phyloP scores from a whole-genome alignment of 2,113 vertebrate species.

The Hippolais icterina region DNA sequence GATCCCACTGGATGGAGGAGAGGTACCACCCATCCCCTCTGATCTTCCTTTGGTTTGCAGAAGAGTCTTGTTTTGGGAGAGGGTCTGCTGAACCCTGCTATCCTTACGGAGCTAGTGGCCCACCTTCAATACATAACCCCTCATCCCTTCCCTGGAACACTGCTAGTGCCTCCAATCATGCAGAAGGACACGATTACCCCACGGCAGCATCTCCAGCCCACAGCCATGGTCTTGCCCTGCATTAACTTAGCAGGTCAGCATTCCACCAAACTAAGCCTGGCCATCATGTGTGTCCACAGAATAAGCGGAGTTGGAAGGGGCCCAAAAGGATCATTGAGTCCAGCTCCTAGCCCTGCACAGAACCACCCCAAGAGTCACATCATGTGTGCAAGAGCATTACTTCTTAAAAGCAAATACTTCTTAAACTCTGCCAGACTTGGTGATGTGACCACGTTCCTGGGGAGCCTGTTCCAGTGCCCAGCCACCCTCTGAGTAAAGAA shows the following conservation, averaged over 20 bases:
- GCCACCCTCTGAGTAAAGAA: neutral
- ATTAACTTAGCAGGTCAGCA: neutral
- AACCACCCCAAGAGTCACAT: neutral
- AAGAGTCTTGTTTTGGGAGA: fast-evolving
- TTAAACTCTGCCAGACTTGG: neutral
- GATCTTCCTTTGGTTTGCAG: neutral
- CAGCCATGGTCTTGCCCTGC: fast-evolving
- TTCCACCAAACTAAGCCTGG: neutral
- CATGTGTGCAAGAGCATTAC: neutral
- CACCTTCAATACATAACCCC: neutral
- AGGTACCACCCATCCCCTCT: neutral
- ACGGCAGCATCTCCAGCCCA: neutral
- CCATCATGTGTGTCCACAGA: neutral
- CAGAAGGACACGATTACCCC: neutral
- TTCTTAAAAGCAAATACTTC: neutral
- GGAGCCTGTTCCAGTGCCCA: neutral
- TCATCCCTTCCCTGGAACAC: neutral
- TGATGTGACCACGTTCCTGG: fast-evolving
- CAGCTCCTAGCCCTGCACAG: neutral
- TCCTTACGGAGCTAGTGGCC: neutral
- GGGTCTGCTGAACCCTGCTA: neutral
- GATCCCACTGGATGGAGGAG: neutral
- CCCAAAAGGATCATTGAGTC: fast-evolving
- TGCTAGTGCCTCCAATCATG: neutral
- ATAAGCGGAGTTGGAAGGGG: neutral